phyloP scores from a whole-genome alignment of 1,140 invertebrate genomes.

The Sarcophaga bullata region DNA sequence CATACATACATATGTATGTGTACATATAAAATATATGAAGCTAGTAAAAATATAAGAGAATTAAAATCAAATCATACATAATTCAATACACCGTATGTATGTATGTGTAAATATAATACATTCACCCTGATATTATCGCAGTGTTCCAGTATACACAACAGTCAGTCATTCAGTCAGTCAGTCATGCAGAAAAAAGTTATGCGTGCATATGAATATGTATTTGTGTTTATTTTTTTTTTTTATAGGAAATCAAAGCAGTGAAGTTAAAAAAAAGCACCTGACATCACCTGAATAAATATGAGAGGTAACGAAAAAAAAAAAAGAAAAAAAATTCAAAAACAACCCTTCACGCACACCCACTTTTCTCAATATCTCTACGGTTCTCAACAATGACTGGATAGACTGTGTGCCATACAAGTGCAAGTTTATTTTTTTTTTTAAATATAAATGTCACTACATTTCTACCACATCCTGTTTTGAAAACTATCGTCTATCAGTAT shows the following conservation, averaged over 20 bases:
- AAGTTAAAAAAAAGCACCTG: background rate
- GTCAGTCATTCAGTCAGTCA: background rate
- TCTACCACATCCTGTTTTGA: too few relatives aligned
- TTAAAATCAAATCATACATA: background rate
- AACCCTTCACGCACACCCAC: background rate
- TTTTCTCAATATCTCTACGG: too few relatives aligned
- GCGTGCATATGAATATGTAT: background rate
- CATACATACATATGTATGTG: too few relatives aligned
- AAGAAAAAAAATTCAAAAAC: background rate
- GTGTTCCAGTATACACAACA: background rate
- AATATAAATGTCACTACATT: background rate
- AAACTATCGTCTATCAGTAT: too few relatives aligned
- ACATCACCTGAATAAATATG: background rate
- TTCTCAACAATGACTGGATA: background rate
- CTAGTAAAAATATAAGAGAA: too few relatives aligned
- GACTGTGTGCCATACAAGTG: background rate
- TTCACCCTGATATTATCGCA: slow-evolving; percentile 10
- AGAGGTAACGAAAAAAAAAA: too few relatives aligned
- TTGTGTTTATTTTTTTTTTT: background rate
- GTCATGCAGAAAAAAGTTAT: background rate
- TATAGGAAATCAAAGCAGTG: background rate
- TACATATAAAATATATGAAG: too few relatives aligned
- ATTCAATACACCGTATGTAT: background rate
- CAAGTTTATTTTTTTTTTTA: background rate
- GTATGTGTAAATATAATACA: background rate